Base-by-base conservation (phyloP, 2,797 vertebrate genomes). In the Propithecus perrieri region DNA sequence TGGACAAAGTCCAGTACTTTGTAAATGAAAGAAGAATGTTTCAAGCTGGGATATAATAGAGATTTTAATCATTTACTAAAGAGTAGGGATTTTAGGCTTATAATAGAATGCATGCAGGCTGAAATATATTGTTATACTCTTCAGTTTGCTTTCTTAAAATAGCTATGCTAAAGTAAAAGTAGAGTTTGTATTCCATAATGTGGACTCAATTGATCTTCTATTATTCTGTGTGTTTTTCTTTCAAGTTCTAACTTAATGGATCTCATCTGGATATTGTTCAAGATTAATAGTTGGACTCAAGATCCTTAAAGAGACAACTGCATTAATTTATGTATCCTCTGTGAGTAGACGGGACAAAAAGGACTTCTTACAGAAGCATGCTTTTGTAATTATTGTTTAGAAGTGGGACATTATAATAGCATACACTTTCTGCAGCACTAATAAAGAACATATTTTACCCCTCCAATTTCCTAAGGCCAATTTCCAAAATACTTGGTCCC, bases 361-460 rank as follows among this genome's bases (percentile, higher is more conserved):
- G 9, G 26, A 61, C 17, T 88, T n/a, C 30, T 80, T 78, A 57
- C 9, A 95, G 20, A 93, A 83, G 57, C 63, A 81, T 57, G 9
- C 7, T 89, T 94, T 75, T 26, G 55, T 84, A 79, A 88, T 94
- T 85, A 80, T 53, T 72, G 13, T n/a, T 93, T 55, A 74, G 46
- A 83, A 86, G 18, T 30, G 0, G 33, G 38, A 80, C 28, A 81
- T 50, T 35, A 72, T 9, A 91, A 15, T 35, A 92, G 50, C 30
- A 63, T 75, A 38, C 7, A 72, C 9, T 63, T 91, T 92, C 50
- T 83, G 3, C 12, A 41, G 9, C 38, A 90, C 17, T 72, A 75
- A 83, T 72, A 84, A 93, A 38, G 50, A 59, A 67, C 0, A 17
- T 33, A 46, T 48, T 78, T 95, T 53, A 61, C 9, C n/a, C 30